Evolutionary conservation across 1,140 invertebrate species (phyloP), one percentile per base, ranked within the genome.

Genomic region (Trissolcus basalis): DNA sequence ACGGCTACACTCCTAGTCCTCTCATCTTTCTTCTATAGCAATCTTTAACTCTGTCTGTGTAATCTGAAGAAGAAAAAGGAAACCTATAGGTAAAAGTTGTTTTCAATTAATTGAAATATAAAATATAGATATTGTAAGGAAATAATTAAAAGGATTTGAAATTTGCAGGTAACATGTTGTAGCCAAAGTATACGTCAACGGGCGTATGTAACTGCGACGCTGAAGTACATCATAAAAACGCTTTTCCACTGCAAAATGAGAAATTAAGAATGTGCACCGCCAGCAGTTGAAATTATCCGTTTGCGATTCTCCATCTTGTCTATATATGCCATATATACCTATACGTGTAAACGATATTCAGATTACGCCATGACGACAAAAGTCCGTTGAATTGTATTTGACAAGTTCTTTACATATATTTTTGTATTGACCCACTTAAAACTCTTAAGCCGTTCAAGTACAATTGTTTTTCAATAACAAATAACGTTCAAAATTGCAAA

Each of bases 111-210:
- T n/a, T n/a, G n/a, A n/a, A n/a, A n/a, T n/a, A n/a, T n/a, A n/a
- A n/a, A n/a, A n/a, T n/a, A n/a, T n/a, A n/a, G n/a, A n/a, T n/a
- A n/a, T n/a, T n/a, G n/a, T n/a, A n/a, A n/a, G n/a, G n/a, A n/a
- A n/a, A n/a, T n/a, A n/a, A n/a, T n/a, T n/a, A n/a, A n/a, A n/a
- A n/a, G n/a, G n/a, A n/a, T n/a, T n/a, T n/a, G n/a, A n/a, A n/a
- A n/a, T n/a, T 59, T 63, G 19, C 27, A 86, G 85, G 60, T 86
- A 86, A 86, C 83, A 85, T 85, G 82, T 84, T 86, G 78, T 83
- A 86, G 84, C 85, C 85, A 86, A 86, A 86, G 85, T 81, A 81
- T 83, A 83, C 81, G 84, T 80, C 81, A 82, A 79, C 81, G 78
- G 78, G 82, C 73, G 74, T 77, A 50, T 27, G 19, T 27, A 27